phyloP scores from a whole-genome alignment of 2,888 invertebrate species.

The Macaria liturata region DNA sequence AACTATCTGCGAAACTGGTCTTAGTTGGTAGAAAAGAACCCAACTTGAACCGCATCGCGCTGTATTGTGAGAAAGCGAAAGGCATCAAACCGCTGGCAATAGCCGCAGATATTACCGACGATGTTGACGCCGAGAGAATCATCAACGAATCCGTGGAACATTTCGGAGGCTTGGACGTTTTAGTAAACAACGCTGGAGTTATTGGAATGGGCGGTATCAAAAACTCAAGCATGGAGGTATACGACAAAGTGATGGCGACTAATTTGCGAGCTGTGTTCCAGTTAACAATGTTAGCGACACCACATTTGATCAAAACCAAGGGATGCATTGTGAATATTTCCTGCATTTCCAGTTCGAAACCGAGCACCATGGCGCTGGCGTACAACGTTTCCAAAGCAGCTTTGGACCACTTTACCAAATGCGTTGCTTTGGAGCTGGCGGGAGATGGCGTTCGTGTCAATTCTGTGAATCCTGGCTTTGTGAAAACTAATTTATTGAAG shows the following conservation, averaged over 20 bases:
- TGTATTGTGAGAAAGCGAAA: slow-evolving; percentile 83
- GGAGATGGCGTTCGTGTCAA: slow-evolving; percentile 92
- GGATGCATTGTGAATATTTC: slow-evolving; percentile 96
- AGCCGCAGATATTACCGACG: slow-evolving; percentile 86
- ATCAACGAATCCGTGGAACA: slow-evolving; percentile 87
- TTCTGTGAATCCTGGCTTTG: slow-evolving; percentile 97
- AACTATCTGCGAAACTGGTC: slow-evolving; percentile 85
- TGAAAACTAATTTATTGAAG: slow-evolving; percentile 92
- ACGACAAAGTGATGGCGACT: slow-evolving; percentile 92
- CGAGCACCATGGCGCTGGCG: slow-evolving; percentile 88
- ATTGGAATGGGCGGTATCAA: slow-evolving; percentile 91
- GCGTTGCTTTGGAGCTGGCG: slow-evolving; percentile 93
- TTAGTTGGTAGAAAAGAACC: slow-evolving; percentile 82
- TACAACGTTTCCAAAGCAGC: slow-evolving; percentile 97
- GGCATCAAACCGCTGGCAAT: slow-evolving; percentile 80
- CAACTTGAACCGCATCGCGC: slow-evolving; percentile 61
- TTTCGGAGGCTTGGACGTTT: slow-evolving; percentile 88
- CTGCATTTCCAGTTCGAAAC: slow-evolving; percentile 90
- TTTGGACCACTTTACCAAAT: slow-evolving; percentile 96
- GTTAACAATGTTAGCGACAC: slow-evolving; percentile 92
- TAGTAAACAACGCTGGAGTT: slow-evolving; percentile 94
- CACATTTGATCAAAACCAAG: slow-evolving; percentile 90
- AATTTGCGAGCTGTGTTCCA: slow-evolving; percentile 93
- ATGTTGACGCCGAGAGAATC: slow-evolving; percentile 85
- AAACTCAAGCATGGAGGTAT: slow-evolving; percentile 90